Conservation (phyloP, 2,113 vertebrate species). For the Clarias macrocephalus region DNA sequence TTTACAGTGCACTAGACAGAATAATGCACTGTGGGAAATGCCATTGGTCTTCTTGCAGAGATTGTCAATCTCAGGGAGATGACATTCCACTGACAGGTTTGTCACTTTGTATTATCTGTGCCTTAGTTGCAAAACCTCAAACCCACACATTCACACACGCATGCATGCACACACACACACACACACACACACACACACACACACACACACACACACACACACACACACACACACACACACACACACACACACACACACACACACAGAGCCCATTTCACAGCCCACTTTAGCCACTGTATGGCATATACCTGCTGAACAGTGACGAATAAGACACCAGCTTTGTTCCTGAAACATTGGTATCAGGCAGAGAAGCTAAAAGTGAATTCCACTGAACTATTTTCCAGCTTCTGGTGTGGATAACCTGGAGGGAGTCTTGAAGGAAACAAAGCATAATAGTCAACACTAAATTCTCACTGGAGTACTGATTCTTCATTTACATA, state of each 20-base stretch:
- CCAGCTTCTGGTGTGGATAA: constrained; percentile 11
- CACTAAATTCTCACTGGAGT: neutral
- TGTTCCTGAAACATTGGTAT: constrained; percentile 25
- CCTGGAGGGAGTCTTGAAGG: constrained; percentile 5
- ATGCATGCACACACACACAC: too few species aligned
- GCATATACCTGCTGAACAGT: neutral
- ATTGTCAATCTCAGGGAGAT: constrained; percentile 22
- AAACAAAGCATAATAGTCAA: constrained; percentile 22
- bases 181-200: too few species aligned
- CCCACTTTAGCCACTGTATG: neutral
- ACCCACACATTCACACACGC: too few species aligned
- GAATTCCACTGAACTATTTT: constrained; percentile 21
- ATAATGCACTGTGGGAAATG: constrained; percentile 1
- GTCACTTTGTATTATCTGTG: constrained; percentile 38
- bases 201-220: too few species aligned
- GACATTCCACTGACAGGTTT: constrained; percentile 10
- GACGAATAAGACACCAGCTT: neutral
- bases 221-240: too few species aligned
- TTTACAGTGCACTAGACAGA: neutral
- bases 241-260: neutral
- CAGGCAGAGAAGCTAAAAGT: constrained; percentile 26
- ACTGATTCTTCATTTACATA: neutral
- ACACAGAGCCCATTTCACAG: neutral
- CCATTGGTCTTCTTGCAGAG: neutral
- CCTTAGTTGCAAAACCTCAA: neutral